A percentile compares a stretch with the other conserved stretches of the same genome.
Conservation (phyloP, 2,797 vertebrate genomes). For the Oreochromis grahami region DNA sequence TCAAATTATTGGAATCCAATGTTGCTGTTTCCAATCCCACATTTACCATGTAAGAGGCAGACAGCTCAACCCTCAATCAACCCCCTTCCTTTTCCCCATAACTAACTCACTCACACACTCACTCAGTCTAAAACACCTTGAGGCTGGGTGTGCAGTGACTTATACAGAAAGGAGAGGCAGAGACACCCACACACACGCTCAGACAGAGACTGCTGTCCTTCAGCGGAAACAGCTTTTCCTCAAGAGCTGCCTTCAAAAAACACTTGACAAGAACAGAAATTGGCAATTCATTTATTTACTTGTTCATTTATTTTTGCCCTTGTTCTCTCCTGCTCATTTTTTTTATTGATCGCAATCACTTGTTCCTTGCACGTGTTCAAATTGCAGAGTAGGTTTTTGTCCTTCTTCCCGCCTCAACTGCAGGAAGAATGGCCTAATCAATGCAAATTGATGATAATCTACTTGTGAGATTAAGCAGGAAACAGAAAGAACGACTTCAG, state of each 20-base stretch:
- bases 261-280: constrained; percentile 61
- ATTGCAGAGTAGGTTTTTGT: constrained; percentile 42
- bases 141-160: background rate
- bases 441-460: constrained; percentile 54
- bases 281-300: constrained; percentile 55
- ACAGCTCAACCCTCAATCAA: background rate
- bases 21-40: background rate
- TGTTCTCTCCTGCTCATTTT: constrained; percentile 6
- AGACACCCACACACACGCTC: background rate
- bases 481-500: constrained; percentile 24
- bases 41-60: background rate
- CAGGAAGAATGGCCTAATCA: constrained; percentile 61
- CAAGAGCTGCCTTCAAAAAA: constrained; percentile 57
- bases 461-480: constrained; percentile 23
- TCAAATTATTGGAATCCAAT: background rate
- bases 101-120: background rate
- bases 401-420: constrained; percentile 5
- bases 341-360: constrained; percentile 65
- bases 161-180: background rate
- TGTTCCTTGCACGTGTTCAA: constrained; percentile 59
- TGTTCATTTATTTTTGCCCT: constrained; percentile 16
- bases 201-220: constrained; percentile 4
- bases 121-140: background rate
- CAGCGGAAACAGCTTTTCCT: constrained; percentile 57
- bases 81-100: background rate